Evolutionary conservation across 2,113 vertebrate species (phyloP).

Genomic region (Sminthopsis crassicaudata): DNA sequence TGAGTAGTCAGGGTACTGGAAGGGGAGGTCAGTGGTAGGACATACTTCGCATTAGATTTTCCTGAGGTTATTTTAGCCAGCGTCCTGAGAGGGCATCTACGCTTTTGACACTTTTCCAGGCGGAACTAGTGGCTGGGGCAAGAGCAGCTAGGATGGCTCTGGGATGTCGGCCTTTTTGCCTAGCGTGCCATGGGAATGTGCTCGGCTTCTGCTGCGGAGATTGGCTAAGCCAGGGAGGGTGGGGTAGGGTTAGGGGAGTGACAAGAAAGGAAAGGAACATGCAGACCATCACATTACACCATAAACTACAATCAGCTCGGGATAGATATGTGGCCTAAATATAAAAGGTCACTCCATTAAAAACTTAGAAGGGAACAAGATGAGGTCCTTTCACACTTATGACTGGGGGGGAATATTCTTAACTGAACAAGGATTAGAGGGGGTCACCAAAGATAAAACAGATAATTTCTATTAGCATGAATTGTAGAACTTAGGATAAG

Average conservation of each 20-base stretch:
- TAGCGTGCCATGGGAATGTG: neutral
- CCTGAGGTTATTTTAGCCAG: neutral
- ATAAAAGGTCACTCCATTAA: neutral
- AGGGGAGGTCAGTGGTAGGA: neutral
- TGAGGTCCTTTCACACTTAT: neutral
- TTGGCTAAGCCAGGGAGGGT: neutral
- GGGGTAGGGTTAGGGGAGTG: neutral
- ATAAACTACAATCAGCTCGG: neutral
- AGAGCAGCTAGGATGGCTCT: neutral
- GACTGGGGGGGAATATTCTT: neutral
- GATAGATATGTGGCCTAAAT: neutral
- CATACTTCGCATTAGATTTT: neutral
- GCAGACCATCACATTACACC: conserved; percentile 1
- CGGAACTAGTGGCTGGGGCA: neutral
- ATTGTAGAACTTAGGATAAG: neutral
- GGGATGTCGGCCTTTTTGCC: neutral
- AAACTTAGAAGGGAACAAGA: neutral
- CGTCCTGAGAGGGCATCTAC: neutral
- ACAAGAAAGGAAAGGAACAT: neutral
- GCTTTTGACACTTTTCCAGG: neutral
- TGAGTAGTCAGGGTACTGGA: neutral
- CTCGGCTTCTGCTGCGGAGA: neutral
- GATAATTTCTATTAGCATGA: neutral
- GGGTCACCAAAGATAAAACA: neutral
- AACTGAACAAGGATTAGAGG: neutral